Conservation (phyloP, 2,797 vertebrate genomes). For the Cossypha caffra region DNA sequence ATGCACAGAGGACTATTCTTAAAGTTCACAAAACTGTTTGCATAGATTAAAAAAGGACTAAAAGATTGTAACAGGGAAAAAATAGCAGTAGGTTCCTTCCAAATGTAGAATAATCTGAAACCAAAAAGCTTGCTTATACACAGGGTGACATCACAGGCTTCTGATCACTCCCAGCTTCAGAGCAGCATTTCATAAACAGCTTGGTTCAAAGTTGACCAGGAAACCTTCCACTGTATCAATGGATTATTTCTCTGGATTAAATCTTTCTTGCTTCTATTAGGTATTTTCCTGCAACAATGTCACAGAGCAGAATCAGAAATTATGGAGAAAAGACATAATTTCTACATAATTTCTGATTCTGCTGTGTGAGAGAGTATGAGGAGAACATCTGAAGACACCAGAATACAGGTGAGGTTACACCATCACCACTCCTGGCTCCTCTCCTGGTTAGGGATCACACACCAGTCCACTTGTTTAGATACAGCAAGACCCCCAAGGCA, state of each 20-base stretch:
- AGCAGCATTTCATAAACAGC: background rate
- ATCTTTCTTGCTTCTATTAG: background rate
- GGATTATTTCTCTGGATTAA: background rate
- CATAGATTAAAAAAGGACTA: background rate
- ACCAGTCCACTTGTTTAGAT: background rate
- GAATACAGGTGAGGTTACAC: background rate
- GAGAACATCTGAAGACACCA: background rate
- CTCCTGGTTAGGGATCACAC: background rate
- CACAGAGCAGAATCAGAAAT: background rate
- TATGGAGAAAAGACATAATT: background rate
- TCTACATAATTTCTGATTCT: background rate
- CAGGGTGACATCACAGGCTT: background rate
- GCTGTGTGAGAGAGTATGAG: background rate
- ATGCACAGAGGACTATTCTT: constrained; percentile 22
- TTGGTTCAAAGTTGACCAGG: background rate
- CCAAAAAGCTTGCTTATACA: background rate
- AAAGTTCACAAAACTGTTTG: constrained; percentile 66
- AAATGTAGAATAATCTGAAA: background rate
- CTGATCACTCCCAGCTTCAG: background rate
- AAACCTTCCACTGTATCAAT: background rate
- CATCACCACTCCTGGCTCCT: background rate
- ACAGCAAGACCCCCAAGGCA: background rate
- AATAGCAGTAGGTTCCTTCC: background rate
- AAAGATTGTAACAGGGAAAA: background rate
- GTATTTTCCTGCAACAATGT: background rate